Evolutionary conservation across 2,888 invertebrate genomes (phyloP).

Genomic region (Sturmia bella): DNA sequence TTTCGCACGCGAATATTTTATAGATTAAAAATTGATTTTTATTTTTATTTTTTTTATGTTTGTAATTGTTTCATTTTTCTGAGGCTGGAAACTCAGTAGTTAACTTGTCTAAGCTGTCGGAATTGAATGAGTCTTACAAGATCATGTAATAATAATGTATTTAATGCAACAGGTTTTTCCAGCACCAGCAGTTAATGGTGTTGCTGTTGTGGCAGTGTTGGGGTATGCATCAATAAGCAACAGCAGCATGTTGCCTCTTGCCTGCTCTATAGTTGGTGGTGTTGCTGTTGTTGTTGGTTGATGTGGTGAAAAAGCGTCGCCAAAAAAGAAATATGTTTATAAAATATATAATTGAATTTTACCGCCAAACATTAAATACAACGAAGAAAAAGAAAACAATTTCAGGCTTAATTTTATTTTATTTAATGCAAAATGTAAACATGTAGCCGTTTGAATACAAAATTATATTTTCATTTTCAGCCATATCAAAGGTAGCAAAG

Average conservation of each 20-base stretch:
- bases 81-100: constrained; percentile 6
- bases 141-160: constrained; percentile 31
- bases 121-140: constrained; percentile 13
- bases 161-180: constrained; percentile 40
- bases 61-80: neutral
- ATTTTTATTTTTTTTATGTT: constrained; percentile 12
- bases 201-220: neutral
- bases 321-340: constrained; percentile 39
- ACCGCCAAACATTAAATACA: constrained; percentile 75
- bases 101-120: constrained; percentile 32
- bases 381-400: constrained; percentile 74
- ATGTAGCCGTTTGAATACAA: neutral
- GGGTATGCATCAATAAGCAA: too few relatives aligned
- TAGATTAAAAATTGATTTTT: constrained; percentile 52
- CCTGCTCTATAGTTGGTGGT: neutral
- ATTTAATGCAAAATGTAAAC: constrained; percentile 45
- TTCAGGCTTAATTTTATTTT: constrained; percentile 78
- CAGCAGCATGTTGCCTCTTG: constrained; percentile 2
- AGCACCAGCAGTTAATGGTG: neutral
- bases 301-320: constrained; percentile 65
- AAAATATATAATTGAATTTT: constrained; percentile 76
- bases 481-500: constrained; percentile 11
- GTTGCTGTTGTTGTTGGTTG: constrained; percentile 51
- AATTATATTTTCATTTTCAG: constrained; percentile 18
- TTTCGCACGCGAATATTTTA: constrained; percentile 67